phyloP scores from a whole-genome alignment of 2,113 vertebrate species.

The Excalfactoria chinensis region DNA sequence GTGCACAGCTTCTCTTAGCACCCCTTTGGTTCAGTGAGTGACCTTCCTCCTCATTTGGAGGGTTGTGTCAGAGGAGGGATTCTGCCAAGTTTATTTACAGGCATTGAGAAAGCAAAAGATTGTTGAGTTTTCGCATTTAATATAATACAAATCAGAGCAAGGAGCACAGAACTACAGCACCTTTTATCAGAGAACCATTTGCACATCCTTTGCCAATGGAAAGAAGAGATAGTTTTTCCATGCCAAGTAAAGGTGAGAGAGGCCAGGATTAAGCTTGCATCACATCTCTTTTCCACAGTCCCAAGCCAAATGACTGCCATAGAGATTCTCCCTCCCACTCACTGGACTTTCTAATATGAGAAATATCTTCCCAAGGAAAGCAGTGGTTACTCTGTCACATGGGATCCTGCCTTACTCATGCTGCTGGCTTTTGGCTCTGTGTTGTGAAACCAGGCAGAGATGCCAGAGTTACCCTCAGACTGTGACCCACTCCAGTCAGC shows the following conservation, averaged over 20 bases:
- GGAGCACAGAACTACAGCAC: neutral
- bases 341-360: slow-evolving; percentile 28
- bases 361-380: slow-evolving; percentile 62
- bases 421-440: neutral
- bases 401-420: slow-evolving; percentile 55
- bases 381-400: slow-evolving; percentile 32
- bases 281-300: slow-evolving; percentile 48
- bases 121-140: neutral
- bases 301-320: slow-evolving; percentile 34
- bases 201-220: neutral
- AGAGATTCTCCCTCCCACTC: slow-evolving; percentile 39
- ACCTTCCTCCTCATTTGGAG: neutral
- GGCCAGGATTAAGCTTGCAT: neutral
- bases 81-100: neutral
- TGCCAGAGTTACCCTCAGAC: slow-evolving; percentile 26
- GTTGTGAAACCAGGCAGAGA: slow-evolving; percentile 7
- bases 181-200: neutral
- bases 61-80: neutral
- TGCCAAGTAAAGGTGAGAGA: slow-evolving; percentile 29
- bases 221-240: neutral
- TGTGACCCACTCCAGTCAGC: neutral
- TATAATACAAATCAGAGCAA: neutral
- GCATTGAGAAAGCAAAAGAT: neutral
- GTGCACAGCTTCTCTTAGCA: neutral
- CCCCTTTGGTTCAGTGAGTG: neutral